Evolutionary conservation across 1,140 invertebrate genomes (phyloP).

Genomic region (Drosophila mayri): DNA sequence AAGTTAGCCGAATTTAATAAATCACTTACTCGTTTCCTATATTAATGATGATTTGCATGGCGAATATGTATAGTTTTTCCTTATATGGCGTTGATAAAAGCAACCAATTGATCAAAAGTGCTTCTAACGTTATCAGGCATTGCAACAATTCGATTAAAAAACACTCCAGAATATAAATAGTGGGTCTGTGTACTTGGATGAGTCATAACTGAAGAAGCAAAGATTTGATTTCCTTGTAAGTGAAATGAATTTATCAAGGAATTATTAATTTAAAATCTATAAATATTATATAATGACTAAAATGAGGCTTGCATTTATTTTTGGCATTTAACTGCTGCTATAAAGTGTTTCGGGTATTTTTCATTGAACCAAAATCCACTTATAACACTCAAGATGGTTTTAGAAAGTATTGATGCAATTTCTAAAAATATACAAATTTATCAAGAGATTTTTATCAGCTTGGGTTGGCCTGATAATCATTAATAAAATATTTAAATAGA

Average conservation of each 20-base stretch:
- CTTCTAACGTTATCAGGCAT: not conserved
- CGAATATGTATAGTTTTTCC: not conserved
- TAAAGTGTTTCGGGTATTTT: not conserved
- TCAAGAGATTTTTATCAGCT: not conserved
- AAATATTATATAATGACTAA: not conserved
- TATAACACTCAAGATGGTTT: not conserved
- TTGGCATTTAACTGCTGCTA: not conserved
- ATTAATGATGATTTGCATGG: not conserved
- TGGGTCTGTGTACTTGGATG: not conserved
- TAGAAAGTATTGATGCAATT: conserved; percentile 18
- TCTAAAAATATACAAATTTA: not conserved
- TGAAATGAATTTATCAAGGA: not conserved
- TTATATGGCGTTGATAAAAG: not conserved
- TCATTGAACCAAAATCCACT: not conserved
- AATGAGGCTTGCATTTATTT: not conserved
- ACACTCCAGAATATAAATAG: conserved; percentile 2
- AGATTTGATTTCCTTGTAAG: not conserved
- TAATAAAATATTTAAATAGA: conserved; percentile 4
- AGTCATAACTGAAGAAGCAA: not conserved
- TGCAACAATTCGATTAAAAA: conserved; percentile 6
- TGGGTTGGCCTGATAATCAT: conserved; percentile 8
- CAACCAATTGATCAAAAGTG: not conserved
- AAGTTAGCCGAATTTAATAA: conserved; percentile 5
- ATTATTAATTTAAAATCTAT: too few species aligned
- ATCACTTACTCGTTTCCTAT: conserved; percentile 3